These are phyloP conservation scores for Apamea sordens DNA, from an alignment of 2,888 invertebrate genomes.

Conservation along the genomic window DNA sequence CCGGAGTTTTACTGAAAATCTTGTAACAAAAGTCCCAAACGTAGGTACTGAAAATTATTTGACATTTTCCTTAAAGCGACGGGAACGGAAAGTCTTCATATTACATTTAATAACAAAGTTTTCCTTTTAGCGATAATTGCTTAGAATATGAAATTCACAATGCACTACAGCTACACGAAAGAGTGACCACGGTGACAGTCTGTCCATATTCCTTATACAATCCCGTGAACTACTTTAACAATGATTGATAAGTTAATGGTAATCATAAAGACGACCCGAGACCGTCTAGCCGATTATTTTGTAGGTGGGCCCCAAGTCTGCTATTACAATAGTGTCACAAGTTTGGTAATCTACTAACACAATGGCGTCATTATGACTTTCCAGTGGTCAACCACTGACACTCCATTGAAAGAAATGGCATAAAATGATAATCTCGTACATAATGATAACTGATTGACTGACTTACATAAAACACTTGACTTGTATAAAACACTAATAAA, in stretches of 20 bases:
- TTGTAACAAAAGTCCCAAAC: neutral
- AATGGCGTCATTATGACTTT: too few relatives aligned
- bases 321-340: too few relatives aligned
- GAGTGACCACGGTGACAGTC: too few relatives aligned
- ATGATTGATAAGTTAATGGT: conserved; percentile 23
- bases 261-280: conserved; percentile 26
- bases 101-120: neutral
- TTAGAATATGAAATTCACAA: neutral
- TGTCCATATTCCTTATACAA: neutral
- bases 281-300: conserved; percentile 32
- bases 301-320: too few relatives aligned
- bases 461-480: too few relatives aligned
- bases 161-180: neutral
- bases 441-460: too few relatives aligned
- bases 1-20: too few relatives aligned
- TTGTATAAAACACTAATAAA: too few relatives aligned
- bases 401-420: too few relatives aligned
- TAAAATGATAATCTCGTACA: too few relatives aligned
- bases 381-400: too few relatives aligned
- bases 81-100: neutral
- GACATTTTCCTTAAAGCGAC: conserved; percentile 15
- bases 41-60: neutral
- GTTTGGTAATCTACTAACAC: too few relatives aligned
- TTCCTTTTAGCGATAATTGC: neutral
- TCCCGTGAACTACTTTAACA: conserved; percentile 8